A percentile compares a stretch with the other conserved stretches of the same genome.
These are phyloP conservation scores for Bradypodion pumilum DNA, from an alignment of 2,797 vertebrate genomes.

Conservation along the genomic window DNA sequence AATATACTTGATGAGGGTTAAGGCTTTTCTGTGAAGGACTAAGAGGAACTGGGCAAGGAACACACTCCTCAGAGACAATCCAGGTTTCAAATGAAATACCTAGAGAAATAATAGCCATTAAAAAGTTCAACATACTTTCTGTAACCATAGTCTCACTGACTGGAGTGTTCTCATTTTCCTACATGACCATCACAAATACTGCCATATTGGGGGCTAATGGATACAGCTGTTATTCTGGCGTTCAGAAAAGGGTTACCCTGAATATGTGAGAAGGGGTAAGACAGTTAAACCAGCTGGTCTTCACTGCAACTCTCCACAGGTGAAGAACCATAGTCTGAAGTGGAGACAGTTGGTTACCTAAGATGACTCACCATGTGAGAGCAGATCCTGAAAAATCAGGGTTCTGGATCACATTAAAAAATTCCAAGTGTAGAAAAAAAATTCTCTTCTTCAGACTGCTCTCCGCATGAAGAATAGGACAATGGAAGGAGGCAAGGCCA, in stretches of 20 bases:
- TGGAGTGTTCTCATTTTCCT: neutral
- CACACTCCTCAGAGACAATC: conserved; percentile 88
- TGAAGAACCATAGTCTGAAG: too few species aligned
- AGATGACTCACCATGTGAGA: too few species aligned
- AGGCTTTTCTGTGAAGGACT: conserved; percentile 94
- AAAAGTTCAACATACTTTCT: neutral
- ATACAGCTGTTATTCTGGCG: neutral
- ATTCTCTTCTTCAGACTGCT: too few species aligned
- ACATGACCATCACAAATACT: neutral
- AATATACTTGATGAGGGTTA: conserved; percentile 96
- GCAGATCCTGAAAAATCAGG: too few species aligned
- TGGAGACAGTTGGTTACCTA: too few species aligned
- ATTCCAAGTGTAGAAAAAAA: too few species aligned
- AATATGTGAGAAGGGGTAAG: too few species aligned
- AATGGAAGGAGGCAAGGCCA: neutral
- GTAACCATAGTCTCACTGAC: neutral
- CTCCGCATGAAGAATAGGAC: too few species aligned
- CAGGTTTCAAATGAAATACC: conserved; percentile 95
- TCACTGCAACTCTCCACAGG: neutral
- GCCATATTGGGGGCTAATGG: neutral
- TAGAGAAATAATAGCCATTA: conserved; percentile 66
- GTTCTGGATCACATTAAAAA: too few species aligned
- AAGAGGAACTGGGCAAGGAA: conserved; percentile 95
- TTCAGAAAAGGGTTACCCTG: too few species aligned
- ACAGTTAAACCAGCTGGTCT: too few species aligned